Conservation (phyloP, 64 coral and sea anemone species). For the Stichodactyla helianthus region DNA sequence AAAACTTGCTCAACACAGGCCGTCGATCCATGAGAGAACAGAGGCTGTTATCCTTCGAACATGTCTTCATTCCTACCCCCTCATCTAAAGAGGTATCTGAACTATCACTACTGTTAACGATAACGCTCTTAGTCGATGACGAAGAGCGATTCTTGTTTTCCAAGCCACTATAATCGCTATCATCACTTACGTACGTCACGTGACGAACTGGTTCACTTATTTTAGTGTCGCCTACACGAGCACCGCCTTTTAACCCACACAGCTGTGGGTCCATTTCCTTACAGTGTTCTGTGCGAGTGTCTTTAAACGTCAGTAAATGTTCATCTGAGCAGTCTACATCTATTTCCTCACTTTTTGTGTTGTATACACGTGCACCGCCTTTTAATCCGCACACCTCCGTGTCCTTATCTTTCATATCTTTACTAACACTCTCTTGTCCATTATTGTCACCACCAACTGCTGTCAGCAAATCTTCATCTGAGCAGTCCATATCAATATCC, state of each 20-base stretch:
- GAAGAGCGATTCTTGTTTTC: not conserved
- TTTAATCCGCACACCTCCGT: not conserved
- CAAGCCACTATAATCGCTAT: not conserved
- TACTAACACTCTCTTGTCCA: not conserved
- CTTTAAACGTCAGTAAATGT: slow-evolving; percentile 2
- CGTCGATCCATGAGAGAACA: slow-evolving; percentile 12
- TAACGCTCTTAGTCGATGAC: not conserved
- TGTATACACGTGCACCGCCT: too few relatives aligned
- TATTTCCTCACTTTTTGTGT: not conserved
- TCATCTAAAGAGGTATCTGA: slow-evolving; percentile 4
- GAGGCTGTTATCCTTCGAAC: not conserved
- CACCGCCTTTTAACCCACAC: not conserved
- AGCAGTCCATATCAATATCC: slow-evolving; percentile 12
- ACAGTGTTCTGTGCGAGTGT: too few relatives aligned
- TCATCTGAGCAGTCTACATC: slow-evolving; percentile 25
- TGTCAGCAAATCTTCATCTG: slow-evolving; percentile 17
- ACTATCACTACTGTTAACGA: not conserved
- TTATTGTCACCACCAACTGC: not conserved
- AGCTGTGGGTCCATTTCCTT: not conserved
- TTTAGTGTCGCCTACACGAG: not conserved
- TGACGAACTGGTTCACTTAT: not conserved
- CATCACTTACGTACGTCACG: not conserved
- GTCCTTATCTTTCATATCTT: not conserved
- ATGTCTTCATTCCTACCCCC: not conserved
- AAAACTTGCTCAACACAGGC: slow-evolving; percentile 11